These are phyloP conservation scores for Arothron firmamentum DNA, from an alignment of 2,113 vertebrate species.

Conservation along the genomic window DNA sequence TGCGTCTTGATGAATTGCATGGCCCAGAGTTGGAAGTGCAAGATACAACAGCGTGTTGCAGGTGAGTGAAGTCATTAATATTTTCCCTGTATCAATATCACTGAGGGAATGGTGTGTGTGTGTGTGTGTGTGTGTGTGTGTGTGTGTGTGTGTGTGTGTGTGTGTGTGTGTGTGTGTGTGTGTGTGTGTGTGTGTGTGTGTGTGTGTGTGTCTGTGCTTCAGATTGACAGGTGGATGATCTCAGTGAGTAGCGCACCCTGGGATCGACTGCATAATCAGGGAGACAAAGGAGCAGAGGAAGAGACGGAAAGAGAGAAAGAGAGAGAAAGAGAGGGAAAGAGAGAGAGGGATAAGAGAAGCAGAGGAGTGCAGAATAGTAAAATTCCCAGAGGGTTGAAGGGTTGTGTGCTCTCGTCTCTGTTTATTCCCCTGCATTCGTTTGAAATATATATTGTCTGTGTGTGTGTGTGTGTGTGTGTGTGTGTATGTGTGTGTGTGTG, in stretches of 20 bases:
- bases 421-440: slow-evolving; percentile 78
- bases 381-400: slow-evolving; percentile 77
- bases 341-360: slow-evolving; percentile 57
- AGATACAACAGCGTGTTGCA: slow-evolving; percentile 68
- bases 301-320: slow-evolving; percentile 48
- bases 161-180: slow-evolving; percentile 25
- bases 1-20: slow-evolving; percentile 68
- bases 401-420: slow-evolving; percentile 77
- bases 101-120: slow-evolving; percentile 57
- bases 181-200: slow-evolving; percentile 31
- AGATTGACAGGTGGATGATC: slow-evolving; percentile 81
- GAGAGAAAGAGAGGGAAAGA: slow-evolving; percentile 31
- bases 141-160: slow-evolving; percentile 14
- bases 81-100: slow-evolving; percentile 74
- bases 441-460: slow-evolving; percentile 69
- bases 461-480: slow-evolving; percentile 36
- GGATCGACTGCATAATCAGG: slow-evolving; percentile 81
- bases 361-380: slow-evolving; percentile 77
- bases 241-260: slow-evolving; percentile 75
- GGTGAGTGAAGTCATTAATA: slow-evolving; percentile 76
- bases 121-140: slow-evolving; percentile 13
- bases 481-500: slow-evolving; percentile 40
- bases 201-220: slow-evolving; percentile 35
- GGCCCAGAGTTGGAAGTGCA: slow-evolving; percentile 67
- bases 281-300: slow-evolving; percentile 79